Evolutionary conservation across 1,140 invertebrate species (phyloP).

Genomic region (Chlorops oryzae): DNA sequence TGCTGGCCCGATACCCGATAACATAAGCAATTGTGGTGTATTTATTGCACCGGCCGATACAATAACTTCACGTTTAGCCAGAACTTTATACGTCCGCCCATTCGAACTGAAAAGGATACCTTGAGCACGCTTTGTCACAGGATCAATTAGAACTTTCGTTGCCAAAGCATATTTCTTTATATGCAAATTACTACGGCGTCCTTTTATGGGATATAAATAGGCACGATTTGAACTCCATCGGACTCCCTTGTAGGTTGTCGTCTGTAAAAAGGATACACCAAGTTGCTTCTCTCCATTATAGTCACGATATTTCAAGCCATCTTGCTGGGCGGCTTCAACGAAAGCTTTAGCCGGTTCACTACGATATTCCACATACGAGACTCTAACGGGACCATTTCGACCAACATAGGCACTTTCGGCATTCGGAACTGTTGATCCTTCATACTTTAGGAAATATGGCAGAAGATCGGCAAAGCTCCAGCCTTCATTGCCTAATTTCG

Average conservation of each 20-base stretch:
- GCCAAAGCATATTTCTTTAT: slow-evolving; percentile 60
- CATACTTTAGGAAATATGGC: slow-evolving; percentile 74
- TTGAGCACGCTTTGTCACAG: slow-evolving; percentile 54
- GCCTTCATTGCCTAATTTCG: slow-evolving; percentile 63
- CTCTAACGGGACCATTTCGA: slow-evolving; percentile 51
- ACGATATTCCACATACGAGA: slow-evolving; percentile 51
- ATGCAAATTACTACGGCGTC: slow-evolving; percentile 58
- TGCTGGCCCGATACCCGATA: slow-evolving; percentile 71
- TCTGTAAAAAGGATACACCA: slow-evolving; percentile 59
- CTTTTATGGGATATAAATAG: slow-evolving; percentile 61
- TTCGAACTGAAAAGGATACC: slow-evolving; percentile 59
- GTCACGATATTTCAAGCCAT: slow-evolving; percentile 61
- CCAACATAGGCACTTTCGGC: slow-evolving; percentile 52
- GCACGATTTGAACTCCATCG: slow-evolving; percentile 68
- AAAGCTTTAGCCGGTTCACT: slow-evolving; percentile 60
- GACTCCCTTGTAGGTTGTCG: slow-evolving; percentile 61
- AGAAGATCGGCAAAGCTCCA: slow-evolving; percentile 80
- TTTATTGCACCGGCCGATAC: slow-evolving; percentile 68
- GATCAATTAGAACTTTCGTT: slow-evolving; percentile 68
- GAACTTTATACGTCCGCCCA: slow-evolving; percentile 53
- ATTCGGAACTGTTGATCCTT: slow-evolving; percentile 57
- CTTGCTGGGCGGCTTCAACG: slow-evolving; percentile 58
- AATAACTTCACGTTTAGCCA: slow-evolving; percentile 68
- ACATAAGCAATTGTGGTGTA: slow-evolving; percentile 71
- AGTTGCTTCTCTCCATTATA: slow-evolving; percentile 62